These are phyloP conservation scores for Mormyrus lacerda DNA, from an alignment of 2,113 vertebrate species.

Conservation along the genomic window DNA sequence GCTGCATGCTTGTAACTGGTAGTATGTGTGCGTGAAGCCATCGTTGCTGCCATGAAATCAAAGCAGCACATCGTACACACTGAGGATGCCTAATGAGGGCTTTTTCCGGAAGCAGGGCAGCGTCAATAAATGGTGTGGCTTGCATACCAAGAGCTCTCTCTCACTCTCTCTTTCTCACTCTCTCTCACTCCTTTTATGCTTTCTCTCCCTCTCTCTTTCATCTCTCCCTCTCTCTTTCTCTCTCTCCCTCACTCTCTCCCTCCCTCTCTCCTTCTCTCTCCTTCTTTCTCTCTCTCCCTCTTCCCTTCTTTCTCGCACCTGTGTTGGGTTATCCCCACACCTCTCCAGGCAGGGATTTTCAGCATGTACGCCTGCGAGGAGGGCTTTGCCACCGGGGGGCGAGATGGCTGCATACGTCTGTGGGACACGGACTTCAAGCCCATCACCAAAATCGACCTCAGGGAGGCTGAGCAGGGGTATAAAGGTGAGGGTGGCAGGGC, in stretches of 20 bases:
- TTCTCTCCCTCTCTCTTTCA: not conserved
- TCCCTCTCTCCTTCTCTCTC: not conserved
- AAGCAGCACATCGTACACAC: not conserved
- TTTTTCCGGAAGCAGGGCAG: not conserved
- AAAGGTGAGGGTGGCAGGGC: slow-evolving; percentile 69
- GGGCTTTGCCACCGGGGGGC: slow-evolving; percentile 89
- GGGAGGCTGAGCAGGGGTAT: slow-evolving; percentile 92
- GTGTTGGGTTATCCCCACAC: slow-evolving; percentile 25
- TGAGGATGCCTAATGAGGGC: not conserved
- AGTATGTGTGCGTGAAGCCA: not conserved
- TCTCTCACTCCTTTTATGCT: not conserved
- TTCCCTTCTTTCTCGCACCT: not conserved
- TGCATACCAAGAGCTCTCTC: not conserved
- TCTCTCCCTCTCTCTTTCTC: not conserved
- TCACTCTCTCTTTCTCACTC: not conserved
- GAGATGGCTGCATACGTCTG: slow-evolving; percentile 88
- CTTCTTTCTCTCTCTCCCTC: not conserved
- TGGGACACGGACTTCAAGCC: slow-evolving; percentile 96
- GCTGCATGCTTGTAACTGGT: not conserved
- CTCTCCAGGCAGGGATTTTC: slow-evolving; percentile 87
- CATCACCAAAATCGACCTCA: slow-evolving; percentile 96
- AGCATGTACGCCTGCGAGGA: slow-evolving; percentile 94
- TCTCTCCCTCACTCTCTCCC: not conserved
- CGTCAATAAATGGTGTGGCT: not conserved
- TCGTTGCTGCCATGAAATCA: not conserved